Base-by-base conservation (phyloP, 1,140 invertebrate species). In the Bicyclus anynana region DNA sequence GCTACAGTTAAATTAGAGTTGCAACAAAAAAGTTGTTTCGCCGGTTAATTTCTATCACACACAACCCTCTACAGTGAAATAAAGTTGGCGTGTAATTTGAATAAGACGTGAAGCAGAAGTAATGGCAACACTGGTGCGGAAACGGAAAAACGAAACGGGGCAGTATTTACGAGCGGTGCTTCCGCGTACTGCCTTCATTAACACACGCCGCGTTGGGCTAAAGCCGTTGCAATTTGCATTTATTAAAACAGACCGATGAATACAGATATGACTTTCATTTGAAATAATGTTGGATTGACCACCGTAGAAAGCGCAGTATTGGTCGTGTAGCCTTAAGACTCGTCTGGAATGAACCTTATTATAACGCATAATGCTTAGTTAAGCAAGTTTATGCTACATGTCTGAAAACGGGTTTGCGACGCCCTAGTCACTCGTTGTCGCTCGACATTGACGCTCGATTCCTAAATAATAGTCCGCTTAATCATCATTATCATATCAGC, bases 41-140 rank as follows among this genome's bases (percentile, higher is more conserved):
- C 18, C 9, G 40, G 10, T 44, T 20, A 44, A 44, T 44, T 44
- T 20, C 17, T 20, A 44, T 20, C 40, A 44, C 40, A 44, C 16
- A 16, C 17, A 44, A 18, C 17, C 40, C 40, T 44, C 40, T 44
- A 44, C 40, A 20, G 40, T 44, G 18, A 68, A 62, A 59, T 64
- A 63, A 69, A 72, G 65, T 67, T 57, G 60, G 61, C 60, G 61
- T 65, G 60, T 70, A 73, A 70, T 73, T 73, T 73, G 66, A 87
- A 80, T 87, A 84, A 84, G 82, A 84, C 79, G 71, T 84, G 80
- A 70, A 80, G 72, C 69, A 72, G 72, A 78, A 82, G 74, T 84
- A 84, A 85, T 82, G 73, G 81, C 74, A 77, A 72, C 75, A 72
- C 68, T 69, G 64, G 70, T 68, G 65, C 73, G 84, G 84, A 84